phyloP scores from a whole-genome alignment of 2,113 vertebrate genomes.

The Hippocampus guttulatus region DNA sequence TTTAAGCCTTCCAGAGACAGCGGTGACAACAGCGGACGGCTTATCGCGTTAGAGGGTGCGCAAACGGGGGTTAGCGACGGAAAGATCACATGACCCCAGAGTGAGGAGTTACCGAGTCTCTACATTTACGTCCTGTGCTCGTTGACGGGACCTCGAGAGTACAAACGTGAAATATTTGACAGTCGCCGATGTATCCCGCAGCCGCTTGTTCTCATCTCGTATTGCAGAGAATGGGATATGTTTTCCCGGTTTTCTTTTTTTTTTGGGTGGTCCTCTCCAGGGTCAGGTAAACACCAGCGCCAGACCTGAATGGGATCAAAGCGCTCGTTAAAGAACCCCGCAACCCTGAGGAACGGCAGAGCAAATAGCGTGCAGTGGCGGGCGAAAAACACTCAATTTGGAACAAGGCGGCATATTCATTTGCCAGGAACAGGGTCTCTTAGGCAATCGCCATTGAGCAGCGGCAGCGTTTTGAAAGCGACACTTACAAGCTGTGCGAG shows the following conservation, averaged over 20 bases:
- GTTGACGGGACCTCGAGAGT: not conserved
- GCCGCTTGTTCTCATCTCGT: not conserved
- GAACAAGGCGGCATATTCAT: slow-evolving; percentile 72
- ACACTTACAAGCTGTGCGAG: slow-evolving; percentile 23
- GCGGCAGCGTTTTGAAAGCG: slow-evolving; percentile 43
- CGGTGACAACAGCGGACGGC: too few species aligned
- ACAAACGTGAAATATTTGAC: not conserved
- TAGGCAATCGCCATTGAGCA: slow-evolving; percentile 63
- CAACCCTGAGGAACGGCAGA: slow-evolving; percentile 71
- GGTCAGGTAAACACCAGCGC: slow-evolving; percentile 64
- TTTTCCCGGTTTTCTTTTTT: slow-evolving; percentile 13
- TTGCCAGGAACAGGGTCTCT: slow-evolving; percentile 65
- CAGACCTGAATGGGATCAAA: slow-evolving; percentile 73
- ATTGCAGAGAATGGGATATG: slow-evolving; percentile 29
- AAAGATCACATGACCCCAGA: not conserved
- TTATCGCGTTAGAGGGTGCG: too few species aligned
- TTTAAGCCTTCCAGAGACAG: too few species aligned
- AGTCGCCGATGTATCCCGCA: not conserved
- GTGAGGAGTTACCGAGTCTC: too few species aligned
- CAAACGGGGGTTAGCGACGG: not conserved
- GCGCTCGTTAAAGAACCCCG: slow-evolving; percentile 71
- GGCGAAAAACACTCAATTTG: slow-evolving; percentile 65
- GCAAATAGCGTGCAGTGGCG: slow-evolving; percentile 64
- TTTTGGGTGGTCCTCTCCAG: slow-evolving; percentile 40
- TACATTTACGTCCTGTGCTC: not conserved